Evolutionary conservation across 2,888 invertebrate species (phyloP).

Genomic region (Sphaeridia pumilis): DNA sequence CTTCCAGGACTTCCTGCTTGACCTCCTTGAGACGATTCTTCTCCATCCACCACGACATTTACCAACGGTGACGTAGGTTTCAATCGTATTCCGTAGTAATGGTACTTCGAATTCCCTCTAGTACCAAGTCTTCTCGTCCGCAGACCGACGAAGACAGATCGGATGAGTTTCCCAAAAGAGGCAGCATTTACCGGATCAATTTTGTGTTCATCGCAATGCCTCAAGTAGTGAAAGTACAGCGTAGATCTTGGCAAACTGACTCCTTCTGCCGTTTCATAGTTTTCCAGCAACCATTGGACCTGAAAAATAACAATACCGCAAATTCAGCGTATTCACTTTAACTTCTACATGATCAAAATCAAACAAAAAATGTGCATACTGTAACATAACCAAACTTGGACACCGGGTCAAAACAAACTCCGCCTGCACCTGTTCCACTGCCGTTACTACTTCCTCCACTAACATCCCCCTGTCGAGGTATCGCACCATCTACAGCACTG

Average conservation of each 20-base stretch:
- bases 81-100: constrained; percentile 98
- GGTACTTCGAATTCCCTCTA: constrained; percentile 49
- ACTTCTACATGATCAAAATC: constrained; percentile 2
- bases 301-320: constrained; percentile 20
- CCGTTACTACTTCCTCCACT: background rate
- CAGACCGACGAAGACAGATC: constrained; percentile 93
- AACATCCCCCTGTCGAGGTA: too few species aligned
- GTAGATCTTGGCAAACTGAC: constrained; percentile 50
- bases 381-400: constrained; percentile 19
- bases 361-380: constrained; percentile 15
- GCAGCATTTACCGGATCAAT: constrained; percentile 98
- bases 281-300: constrained; percentile 48
- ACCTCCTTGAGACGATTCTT: background rate
- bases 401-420: constrained; percentile 8
- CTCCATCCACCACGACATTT: constrained; percentile 40
- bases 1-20: constrained; percentile 5
- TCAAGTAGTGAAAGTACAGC: constrained; percentile 88
- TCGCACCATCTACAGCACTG: background rate
- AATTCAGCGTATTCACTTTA: background rate
- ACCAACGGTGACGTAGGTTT: constrained; percentile 71
- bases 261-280: constrained; percentile 51
- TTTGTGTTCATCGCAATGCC: constrained; percentile 85
- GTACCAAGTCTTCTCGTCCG: constrained; percentile 85
- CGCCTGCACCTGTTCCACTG: background rate
- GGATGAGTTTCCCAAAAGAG: constrained; percentile 96